Percentiles rank a stretch among this genome's conserved stretches.
phyloP scores from a whole-genome alignment of 2,113 vertebrate genomes.

The Triplophysa rosa region DNA sequence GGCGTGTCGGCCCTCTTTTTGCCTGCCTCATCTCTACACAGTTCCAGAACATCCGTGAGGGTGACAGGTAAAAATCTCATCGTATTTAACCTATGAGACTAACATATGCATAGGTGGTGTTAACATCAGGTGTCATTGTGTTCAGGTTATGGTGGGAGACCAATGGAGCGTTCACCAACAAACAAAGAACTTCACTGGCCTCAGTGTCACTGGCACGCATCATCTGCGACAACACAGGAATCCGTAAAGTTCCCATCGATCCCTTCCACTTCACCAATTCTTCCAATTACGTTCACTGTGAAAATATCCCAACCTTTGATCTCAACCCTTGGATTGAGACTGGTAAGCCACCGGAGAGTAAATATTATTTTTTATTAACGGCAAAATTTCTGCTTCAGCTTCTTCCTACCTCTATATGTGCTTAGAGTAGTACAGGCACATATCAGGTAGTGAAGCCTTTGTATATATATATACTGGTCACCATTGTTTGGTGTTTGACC shows the following conservation, averaged over 20 bases:
- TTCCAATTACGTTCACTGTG: constrained; percentile 50
- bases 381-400: neutral
- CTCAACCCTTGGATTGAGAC: constrained; percentile 65
- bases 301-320: constrained; percentile 44
- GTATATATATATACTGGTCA: neutral
- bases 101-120: neutral
- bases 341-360: constrained; percentile 49
- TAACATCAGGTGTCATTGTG: neutral
- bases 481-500: constrained; percentile 53
- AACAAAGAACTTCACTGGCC: constrained; percentile 59
- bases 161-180: constrained; percentile 60
- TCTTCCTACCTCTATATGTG: constrained; percentile 1
- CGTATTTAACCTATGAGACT: neutral
- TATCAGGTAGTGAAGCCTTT: neutral
- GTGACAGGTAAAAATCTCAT: constrained; percentile 69
- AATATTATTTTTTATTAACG: too few relatives aligned
- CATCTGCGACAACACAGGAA: constrained; percentile 77
- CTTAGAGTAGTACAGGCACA: neutral
- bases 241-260: constrained; percentile 54
- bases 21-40: constrained; percentile 74
- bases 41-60: constrained; percentile 70
- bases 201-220: constrained; percentile 59
- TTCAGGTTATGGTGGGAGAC: constrained; percentile 75
- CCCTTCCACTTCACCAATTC: constrained; percentile 49
- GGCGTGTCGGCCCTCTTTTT: constrained; percentile 79